Conservation (phyloP, 1,140 invertebrate genomes). For the Spodoptera litura region DNA sequence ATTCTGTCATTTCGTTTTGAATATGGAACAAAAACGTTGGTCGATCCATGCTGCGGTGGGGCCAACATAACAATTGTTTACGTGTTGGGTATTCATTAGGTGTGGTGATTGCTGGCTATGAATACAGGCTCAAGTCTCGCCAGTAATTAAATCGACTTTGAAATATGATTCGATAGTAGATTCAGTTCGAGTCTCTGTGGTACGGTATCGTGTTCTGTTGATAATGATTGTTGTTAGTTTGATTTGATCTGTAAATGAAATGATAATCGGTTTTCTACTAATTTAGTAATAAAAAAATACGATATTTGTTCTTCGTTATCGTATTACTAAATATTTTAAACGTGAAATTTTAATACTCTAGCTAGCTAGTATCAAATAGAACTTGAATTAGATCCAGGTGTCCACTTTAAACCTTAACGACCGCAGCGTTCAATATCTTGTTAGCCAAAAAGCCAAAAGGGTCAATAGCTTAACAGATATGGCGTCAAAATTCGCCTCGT, state of each 20-base stretch:
- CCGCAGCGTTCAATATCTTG: background rate
- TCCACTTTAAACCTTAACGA: background rate
- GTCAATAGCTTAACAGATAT: background rate
- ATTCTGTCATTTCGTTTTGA: constrained; percentile 2
- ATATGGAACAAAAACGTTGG: constrained; percentile 28
- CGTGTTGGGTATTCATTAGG: constrained; percentile 23
- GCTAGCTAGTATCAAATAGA: too few species aligned
- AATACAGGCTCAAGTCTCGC: constrained; percentile 13
- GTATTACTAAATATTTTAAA: too few species aligned
- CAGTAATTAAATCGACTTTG: constrained; percentile 27
- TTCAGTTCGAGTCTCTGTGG: background rate
- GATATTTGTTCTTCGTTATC: too few species aligned
- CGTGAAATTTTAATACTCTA: too few species aligned
- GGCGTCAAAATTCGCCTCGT: background rate
- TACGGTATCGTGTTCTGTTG: background rate
- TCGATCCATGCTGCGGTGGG: background rate
- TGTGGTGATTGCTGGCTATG: constrained; percentile 15
- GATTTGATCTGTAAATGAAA: background rate
- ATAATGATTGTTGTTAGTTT: background rate
- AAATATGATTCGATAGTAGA: constrained; percentile 22
- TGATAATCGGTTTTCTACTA: too few species aligned
- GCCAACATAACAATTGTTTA: constrained; percentile 15
- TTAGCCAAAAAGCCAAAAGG: background rate
- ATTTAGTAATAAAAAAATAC: too few species aligned
- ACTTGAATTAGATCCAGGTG: too few species aligned